These are phyloP conservation scores for Heliconius nattereri DNA, from an alignment of 1,140 invertebrate genomes.

Conservation along the genomic window DNA sequence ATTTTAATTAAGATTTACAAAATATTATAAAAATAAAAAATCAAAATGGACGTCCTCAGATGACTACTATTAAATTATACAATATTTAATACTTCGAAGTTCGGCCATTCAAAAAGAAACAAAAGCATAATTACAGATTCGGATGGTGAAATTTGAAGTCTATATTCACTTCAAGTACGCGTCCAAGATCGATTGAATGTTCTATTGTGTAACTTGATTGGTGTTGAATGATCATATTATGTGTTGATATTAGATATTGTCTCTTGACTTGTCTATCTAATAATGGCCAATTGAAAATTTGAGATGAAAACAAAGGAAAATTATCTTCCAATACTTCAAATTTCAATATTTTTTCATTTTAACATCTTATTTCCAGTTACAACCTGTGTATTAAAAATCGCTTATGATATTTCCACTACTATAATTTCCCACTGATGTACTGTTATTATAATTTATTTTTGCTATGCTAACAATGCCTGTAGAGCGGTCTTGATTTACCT, in stretches of 20 bases:
- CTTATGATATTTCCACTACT: too few species aligned
- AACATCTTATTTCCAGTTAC: too few species aligned
- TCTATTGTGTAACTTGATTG: slow-evolving; percentile 57
- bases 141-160: slow-evolving; percentile 47
- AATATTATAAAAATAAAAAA: too few species aligned
- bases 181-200: slow-evolving; percentile 55
- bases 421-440: neutral
- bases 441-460: neutral
- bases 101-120: neutral
- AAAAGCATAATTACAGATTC: neutral
- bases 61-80: too few species aligned
- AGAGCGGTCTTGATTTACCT: neutral
- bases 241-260: slow-evolving; percentile 42
- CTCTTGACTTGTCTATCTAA: slow-evolving; percentile 35
- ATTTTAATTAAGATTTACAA: too few species aligned
- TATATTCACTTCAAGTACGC: slow-evolving; percentile 53
- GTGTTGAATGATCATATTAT: slow-evolving; percentile 32
- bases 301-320: too few species aligned
- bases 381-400: too few species aligned
- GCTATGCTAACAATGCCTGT: neutral
- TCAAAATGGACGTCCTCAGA: too few species aligned
- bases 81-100: neutral
- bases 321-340: too few species aligned
- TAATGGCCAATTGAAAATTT: neutral
- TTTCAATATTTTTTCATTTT: too few species aligned